Percentiles rank a stretch among this genome's conserved stretches.
Conservation (phyloP, 92 coral and sea anemone species). For the Paramuricea clavata region DNA sequence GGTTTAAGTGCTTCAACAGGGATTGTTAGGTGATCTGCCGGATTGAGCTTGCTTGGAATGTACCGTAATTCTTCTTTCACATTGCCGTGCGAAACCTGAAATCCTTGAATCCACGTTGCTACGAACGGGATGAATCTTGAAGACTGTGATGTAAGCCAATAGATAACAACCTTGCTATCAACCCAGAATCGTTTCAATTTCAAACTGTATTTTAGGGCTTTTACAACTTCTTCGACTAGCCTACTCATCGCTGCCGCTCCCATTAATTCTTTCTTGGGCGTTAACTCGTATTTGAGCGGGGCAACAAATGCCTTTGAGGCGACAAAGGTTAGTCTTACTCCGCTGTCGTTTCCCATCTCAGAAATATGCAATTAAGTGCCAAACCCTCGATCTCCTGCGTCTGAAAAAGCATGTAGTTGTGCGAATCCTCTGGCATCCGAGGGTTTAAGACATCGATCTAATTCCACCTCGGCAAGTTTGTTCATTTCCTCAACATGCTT, state of each 20-base stretch:
- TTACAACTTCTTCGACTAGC: not conserved
- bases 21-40: not conserved
- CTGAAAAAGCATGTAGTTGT: not conserved
- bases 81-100: not conserved
- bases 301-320: constrained; percentile 16
- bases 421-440: not conserved
- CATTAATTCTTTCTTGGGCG: not conserved
- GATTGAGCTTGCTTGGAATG: not conserved
- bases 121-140: not conserved
- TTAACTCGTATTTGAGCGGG: constrained; percentile 10
- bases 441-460: not conserved
- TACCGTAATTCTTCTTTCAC: not conserved
- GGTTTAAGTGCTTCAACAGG: not conserved
- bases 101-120: not conserved
- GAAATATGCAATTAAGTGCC: not conserved
- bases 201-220: not conserved
- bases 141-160: not conserved
- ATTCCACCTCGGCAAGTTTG: not conserved
- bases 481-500: not conserved
- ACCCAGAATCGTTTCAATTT: not conserved
- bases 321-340: constrained; percentile 2
- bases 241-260: constrained; percentile 2
- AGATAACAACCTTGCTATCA: constrained; percentile 2
- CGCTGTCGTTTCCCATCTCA: not conserved
- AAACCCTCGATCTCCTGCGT: constrained; percentile 1